These are phyloP conservation scores for Crocuta crocuta DNA, from an alignment of 2,113 vertebrate genomes.

Conservation along the genomic window DNA sequence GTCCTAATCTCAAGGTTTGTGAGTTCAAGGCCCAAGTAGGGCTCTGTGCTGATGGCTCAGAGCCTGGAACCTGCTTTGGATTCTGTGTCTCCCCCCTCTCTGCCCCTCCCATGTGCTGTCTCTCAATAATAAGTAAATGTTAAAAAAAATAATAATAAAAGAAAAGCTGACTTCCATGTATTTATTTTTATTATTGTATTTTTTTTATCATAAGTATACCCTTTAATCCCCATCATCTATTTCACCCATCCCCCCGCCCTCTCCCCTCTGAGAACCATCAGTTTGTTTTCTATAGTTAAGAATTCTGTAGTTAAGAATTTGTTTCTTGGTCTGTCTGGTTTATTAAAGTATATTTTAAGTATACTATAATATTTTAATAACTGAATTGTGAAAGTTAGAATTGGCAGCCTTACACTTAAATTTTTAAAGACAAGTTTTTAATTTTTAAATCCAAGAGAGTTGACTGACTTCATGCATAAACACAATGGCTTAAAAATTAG, in stretches of 20 bases:
- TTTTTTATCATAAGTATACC: background rate
- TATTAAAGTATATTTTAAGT: background rate
- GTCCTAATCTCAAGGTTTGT: no score
- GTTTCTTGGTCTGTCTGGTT: background rate
- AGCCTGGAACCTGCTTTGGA: no score
- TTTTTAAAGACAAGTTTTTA: conserved; percentile 35
- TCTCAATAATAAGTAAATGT: no score
- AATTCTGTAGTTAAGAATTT: background rate
- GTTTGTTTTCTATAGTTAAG: background rate
- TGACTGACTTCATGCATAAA: background rate
- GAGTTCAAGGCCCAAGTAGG: no score
- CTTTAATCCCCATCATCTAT: background rate
- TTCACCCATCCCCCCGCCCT: background rate
- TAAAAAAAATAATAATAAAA: no score
- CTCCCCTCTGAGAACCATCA: background rate
- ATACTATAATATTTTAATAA: background rate
- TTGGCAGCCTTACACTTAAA: background rate
- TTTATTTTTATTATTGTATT: background rate
- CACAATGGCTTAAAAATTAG: conserved; percentile 50
- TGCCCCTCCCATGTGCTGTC: no score
- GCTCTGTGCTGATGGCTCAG: no score
- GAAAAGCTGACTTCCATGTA: background rate
- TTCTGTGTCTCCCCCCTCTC: no score
- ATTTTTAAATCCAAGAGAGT: conserved; percentile 22
- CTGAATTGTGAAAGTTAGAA: conserved; percentile 37